Percentiles rank a stretch among this genome's conserved stretches.
These are phyloP conservation scores for Crotalus viridis DNA, from an alignment of 2,113 vertebrate species.

Conservation along the genomic window DNA sequence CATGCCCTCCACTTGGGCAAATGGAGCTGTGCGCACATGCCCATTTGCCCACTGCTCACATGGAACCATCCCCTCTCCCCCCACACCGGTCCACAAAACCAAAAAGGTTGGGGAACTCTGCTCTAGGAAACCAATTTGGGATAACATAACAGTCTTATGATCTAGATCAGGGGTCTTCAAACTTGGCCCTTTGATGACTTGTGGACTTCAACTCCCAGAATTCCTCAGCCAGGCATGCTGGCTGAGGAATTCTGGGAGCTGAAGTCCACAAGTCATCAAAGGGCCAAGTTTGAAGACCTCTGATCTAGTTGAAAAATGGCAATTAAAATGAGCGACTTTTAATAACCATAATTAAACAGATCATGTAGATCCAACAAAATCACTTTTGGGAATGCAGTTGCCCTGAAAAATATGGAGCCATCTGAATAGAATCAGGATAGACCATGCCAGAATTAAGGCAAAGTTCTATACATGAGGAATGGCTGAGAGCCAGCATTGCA, in stretches of 20 bases:
- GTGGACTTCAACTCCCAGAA: no score
- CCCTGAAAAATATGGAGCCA: not conserved
- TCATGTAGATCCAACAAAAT: not conserved
- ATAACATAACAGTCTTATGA: not conserved
- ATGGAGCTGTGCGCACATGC: not conserved
- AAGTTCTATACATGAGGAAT: not conserved
- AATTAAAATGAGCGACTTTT: not conserved
- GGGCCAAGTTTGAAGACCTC: no score
- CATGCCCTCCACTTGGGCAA: no score
- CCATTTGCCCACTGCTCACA: not conserved
- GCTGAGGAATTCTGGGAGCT: no score
- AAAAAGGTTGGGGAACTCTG: not conserved
- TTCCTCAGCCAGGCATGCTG: no score
- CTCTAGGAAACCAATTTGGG: not conserved
- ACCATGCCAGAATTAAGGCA: not conserved
- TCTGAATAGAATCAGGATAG: not conserved
- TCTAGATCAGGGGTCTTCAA: not conserved
- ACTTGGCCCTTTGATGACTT: no score
- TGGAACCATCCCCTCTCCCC: not conserved
- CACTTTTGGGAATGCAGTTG: not conserved
- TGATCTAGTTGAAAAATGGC: not conserved
- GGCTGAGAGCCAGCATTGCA: not conserved
- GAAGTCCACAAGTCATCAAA: no score
- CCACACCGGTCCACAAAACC: not conserved
- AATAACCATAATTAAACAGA: not conserved